Percentiles rank a stretch among this genome's conserved stretches.
These are phyloP conservation scores for Tringa solitaria DNA, from an alignment of 2,113 vertebrate species.

Conservation along the genomic window DNA sequence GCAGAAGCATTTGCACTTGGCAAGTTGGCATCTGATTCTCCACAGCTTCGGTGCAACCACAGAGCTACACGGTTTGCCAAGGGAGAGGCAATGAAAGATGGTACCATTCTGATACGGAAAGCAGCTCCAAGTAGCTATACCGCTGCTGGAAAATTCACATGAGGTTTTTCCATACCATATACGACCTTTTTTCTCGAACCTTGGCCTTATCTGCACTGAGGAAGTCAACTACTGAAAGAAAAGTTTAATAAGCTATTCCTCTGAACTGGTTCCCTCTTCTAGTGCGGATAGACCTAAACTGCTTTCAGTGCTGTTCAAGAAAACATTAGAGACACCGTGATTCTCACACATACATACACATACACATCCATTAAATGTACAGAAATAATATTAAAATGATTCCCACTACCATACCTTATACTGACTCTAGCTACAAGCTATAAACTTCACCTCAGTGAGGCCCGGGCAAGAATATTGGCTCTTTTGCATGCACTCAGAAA, in stretches of 20 bases:
- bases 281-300: neutral
- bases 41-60: neutral
- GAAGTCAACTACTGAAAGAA: neutral
- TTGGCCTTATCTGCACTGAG: neutral
- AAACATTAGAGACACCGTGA: neutral
- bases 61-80: neutral
- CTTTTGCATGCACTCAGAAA: constrained; percentile 66
- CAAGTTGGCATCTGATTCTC: neutral
- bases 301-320: neutral
- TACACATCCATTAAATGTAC: constrained; percentile 23
- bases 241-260: neutral
- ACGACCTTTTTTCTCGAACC: neutral
- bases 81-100: neutral
- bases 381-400: constrained; percentile 60
- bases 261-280: neutral
- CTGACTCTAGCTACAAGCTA: constrained; percentile 63
- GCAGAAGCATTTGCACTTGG: neutral
- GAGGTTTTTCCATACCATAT: neutral
- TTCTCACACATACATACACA: constrained; percentile 41
- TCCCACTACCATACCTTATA: constrained; percentile 60
- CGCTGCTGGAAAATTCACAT: neutral
- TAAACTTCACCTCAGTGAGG: constrained; percentile 66
- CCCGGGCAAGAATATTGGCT: constrained; percentile 68
- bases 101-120: neutral
- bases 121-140: neutral